These are phyloP conservation scores for Agrenia bidenticulata DNA, from an alignment of 2,888 invertebrate species.

Conservation along the genomic window DNA sequence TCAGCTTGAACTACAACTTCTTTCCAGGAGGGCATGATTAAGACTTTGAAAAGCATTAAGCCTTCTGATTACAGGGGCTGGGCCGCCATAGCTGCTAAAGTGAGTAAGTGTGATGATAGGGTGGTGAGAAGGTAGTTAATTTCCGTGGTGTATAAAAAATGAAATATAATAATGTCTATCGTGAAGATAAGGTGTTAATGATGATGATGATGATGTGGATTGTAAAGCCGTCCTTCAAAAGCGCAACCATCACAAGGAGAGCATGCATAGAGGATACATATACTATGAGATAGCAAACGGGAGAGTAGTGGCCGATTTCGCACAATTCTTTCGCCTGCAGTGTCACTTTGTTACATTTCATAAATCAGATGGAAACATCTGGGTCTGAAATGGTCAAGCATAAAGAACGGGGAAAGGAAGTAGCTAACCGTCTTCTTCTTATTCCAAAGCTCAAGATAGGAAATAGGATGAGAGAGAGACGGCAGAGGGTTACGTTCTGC, in stretches of 20 bases:
- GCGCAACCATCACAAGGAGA: not conserved
- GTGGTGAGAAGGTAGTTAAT: not conserved
- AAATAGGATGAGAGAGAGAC: not conserved
- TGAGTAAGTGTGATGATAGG: no score
- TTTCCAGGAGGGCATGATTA: no score
- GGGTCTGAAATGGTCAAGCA: conserved; percentile 44
- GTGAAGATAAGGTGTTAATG: conserved; percentile 35
- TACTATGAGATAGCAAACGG: not conserved
- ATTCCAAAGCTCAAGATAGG: no score
- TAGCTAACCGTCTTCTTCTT: no score
- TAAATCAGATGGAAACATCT: conserved; percentile 52
- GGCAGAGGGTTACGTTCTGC: not conserved
- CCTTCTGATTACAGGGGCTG: no score
- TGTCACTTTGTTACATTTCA: conserved; percentile 45
- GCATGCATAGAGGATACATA: not conserved
- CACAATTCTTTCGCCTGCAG: conserved; percentile 19
- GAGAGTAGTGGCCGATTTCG: conserved; percentile 18
- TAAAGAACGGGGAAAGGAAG: not conserved
- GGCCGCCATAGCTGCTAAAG: no score
- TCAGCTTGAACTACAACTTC: no score
- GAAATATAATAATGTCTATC: not conserved
- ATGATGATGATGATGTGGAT: conserved; percentile 26
- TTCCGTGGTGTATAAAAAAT: conserved; percentile 1
- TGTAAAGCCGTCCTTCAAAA: no score
- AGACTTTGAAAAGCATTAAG: no score